These are phyloP conservation scores for Oxyscelio sp. DNA, from an alignment of 2,888 invertebrate genomes.

Conservation along the genomic window DNA sequence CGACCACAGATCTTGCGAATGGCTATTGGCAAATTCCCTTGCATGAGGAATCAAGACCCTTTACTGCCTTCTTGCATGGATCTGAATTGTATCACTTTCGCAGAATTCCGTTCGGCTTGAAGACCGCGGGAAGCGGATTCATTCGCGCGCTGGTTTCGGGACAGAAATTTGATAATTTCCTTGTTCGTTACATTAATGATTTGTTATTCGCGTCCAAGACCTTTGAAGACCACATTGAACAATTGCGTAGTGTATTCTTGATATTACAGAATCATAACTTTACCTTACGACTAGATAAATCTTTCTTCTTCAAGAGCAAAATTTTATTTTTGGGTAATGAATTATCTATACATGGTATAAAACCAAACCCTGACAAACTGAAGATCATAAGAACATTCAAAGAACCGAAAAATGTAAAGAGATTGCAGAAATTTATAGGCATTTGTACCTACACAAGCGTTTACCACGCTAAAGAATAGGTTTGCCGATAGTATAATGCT, in stretches of 20 bases:
- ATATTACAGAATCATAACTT: constrained; percentile 27
- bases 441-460: constrained; percentile 46
- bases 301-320: too few relatives aligned
- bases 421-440: constrained; percentile 72
- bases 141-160: constrained; percentile 32
- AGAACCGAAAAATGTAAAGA: constrained; percentile 72
- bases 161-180: too few relatives aligned
- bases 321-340: too few relatives aligned
- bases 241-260: not conserved
- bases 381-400: constrained; percentile 22
- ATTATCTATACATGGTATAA: not conserved
- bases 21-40: constrained; percentile 66
- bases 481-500: constrained; percentile 29
- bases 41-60: too few relatives aligned
- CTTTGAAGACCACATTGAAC: not conserved
- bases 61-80: constrained; percentile 51
- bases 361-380: not conserved
- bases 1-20: too few relatives aligned
- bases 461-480: constrained; percentile 32
- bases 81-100: too few relatives aligned
- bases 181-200: constrained; percentile 48
- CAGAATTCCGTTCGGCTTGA: too few relatives aligned
- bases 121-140: too few relatives aligned
- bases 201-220: constrained; percentile 12
- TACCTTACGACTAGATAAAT: too few relatives aligned